These are phyloP conservation scores for Anagyrus pseudococci DNA, from an alignment of 2,888 invertebrate species.

Conservation along the genomic window DNA sequence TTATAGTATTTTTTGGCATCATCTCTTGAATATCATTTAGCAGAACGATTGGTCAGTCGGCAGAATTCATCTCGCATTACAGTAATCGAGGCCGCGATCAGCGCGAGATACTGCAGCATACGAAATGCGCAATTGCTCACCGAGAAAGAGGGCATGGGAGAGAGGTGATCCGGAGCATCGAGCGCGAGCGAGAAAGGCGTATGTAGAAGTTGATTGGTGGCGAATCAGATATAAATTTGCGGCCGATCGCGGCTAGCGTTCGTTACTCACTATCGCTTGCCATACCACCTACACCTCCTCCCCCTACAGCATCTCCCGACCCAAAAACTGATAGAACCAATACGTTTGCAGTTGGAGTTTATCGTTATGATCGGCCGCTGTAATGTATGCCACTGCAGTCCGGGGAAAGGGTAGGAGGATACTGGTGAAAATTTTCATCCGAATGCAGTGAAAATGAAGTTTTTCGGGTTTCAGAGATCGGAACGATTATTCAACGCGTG, in stretches of 20 bases:
- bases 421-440: constrained; percentile 21
- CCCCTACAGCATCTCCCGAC: background rate
- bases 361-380: constrained; percentile 19
- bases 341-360: constrained; percentile 15
- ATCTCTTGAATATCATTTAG: too few species aligned
- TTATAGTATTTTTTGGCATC: too few species aligned
- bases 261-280: constrained; percentile 42
- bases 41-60: too few species aligned
- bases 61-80: too few species aligned
- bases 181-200: background rate
- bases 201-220: constrained; percentile 35
- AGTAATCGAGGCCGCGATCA: too few species aligned
- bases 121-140: too few species aligned
- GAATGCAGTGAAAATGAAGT: constrained; percentile 34
- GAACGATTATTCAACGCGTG: constrained; percentile 5
- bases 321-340: constrained; percentile 11
- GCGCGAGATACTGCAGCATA: too few species aligned
- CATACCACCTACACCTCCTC: background rate
- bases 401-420: too few species aligned
- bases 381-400: constrained; percentile 3
- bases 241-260: constrained; percentile 44
- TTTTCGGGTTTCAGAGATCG: constrained; percentile 15
- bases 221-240: constrained; percentile 56
- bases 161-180: too few species aligned
- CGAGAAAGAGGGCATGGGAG: too few species aligned